Evolutionary conservation across 2,113 vertebrate genomes (phyloP).

Genomic region (Sarotherodon lohbergeri): DNA sequence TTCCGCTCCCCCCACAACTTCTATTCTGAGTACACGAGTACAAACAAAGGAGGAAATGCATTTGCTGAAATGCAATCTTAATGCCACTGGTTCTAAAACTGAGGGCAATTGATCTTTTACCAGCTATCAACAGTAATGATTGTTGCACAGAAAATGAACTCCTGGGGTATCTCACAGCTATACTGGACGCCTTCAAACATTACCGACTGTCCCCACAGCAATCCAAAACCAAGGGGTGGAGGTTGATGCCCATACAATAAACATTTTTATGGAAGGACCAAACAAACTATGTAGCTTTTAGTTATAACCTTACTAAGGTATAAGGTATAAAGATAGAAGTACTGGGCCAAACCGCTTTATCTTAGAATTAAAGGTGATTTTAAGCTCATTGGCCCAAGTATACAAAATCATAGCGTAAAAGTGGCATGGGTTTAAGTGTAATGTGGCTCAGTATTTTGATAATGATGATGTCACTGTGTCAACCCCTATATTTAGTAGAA

Average conservation of each 20-base stretch:
- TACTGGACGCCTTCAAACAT: background rate
- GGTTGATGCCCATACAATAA: background rate
- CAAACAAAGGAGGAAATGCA: background rate
- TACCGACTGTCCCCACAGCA: background rate
- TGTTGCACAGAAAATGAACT: background rate
- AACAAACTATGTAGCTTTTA: background rate
- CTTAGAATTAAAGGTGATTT: background rate
- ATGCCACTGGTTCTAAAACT: background rate
- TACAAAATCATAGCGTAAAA: background rate
- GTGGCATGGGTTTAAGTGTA: background rate
- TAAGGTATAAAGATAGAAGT: background rate
- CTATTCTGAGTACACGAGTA: background rate
- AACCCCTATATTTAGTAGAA: background rate
- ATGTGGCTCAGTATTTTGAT: background rate
- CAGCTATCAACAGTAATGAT: background rate
- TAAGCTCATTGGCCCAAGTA: rapidly evolving
- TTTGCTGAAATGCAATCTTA: background rate
- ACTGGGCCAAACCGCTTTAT: background rate
- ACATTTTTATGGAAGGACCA: background rate
- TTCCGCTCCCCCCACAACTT: background rate
- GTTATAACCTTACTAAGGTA: background rate
- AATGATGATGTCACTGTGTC: background rate
- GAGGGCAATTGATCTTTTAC: background rate
- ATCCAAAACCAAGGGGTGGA: background rate
- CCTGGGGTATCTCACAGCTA: background rate